Evolutionary conservation across 2,888 invertebrate genomes (phyloP), one percentile per base, ranked within the genome.

Genomic region (Platerodrilus igneus): DNA sequence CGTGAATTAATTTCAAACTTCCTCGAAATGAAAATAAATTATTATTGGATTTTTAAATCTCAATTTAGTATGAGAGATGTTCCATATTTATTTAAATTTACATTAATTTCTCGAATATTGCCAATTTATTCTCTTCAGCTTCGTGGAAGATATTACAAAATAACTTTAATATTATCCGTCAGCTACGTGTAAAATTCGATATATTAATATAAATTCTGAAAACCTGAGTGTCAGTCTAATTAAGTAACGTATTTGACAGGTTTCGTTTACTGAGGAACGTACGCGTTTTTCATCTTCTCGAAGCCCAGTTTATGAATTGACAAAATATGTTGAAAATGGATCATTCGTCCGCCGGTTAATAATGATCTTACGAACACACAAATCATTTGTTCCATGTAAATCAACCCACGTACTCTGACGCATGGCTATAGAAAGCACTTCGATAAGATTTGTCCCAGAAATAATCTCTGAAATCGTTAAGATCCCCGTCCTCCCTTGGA

Each of bases 1-100:
- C 35, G 42, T 41, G 49, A 50, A 51, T 51, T 53, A 51, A 53
- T 53, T 53, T 48, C 49, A 48, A 51, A 53, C 46, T 51, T 52
- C 40, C 32, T 45, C 37, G 47, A 45, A 44, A 50, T 41, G 47
- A 46, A 46, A 52, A 52, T 50, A 52, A 50, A 52, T 52, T 49
- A 50, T 52, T 48, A 48, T 45, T 43, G 47, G 45, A 52, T 48
- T 47, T 47, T 43, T 45, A 45, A 34, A 42, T 45, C 41, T 39
- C 44, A 44, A 40, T 44, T 44, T 44, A n/a, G n/a, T n/a, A 44
- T 44, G 44, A 40, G 40, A 44, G 44, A 44, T 44, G 44, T 44
- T 44, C 44, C 44, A 40, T 44, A 44, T 44, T 44, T 44, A 44
- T 44, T 44, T 40, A 40, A 44, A 44, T 44, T 40, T 44, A 40